Evolutionary conservation across 2,797 vertebrate genomes (phyloP).

Genomic region (Scyliorhinus canicula): DNA sequence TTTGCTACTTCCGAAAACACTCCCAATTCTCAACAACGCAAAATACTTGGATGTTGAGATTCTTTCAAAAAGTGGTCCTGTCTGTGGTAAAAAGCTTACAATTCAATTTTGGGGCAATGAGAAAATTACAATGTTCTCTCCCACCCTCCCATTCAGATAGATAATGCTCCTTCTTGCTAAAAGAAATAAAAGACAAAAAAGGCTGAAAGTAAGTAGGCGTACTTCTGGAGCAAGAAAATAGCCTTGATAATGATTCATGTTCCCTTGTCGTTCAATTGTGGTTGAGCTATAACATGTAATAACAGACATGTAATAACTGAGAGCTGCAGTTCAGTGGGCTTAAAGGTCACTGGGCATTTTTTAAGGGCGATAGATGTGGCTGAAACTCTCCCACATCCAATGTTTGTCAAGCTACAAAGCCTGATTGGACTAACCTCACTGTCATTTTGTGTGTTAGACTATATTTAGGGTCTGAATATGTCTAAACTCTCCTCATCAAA

Average conservation of each 20-base stretch:
- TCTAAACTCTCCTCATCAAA: background rate
- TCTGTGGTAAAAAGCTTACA: background rate
- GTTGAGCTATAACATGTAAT: slow-evolving; percentile 24
- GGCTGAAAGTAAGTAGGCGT: background rate
- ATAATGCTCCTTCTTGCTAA: background rate
- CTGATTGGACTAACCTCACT: background rate
- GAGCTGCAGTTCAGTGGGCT: slow-evolving; percentile 5
- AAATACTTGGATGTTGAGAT: background rate
- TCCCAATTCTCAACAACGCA: background rate
- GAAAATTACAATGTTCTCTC: background rate
- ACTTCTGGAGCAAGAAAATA: slow-evolving; percentile 3
- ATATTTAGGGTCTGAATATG: background rate
- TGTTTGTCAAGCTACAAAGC: background rate
- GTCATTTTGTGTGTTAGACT: background rate
- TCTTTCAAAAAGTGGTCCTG: background rate
- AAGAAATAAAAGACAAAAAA: background rate
- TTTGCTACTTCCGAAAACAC: background rate
- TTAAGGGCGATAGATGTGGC: slow-evolving; percentile 8
- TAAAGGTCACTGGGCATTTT: slow-evolving; percentile 23
- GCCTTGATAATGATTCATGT: slow-evolving; percentile 10
- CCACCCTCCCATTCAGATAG: background rate
- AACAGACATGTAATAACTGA: background rate
- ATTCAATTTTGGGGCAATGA: background rate
- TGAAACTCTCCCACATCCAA: slow-evolving; percentile 21
- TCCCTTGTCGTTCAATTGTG: slow-evolving; percentile 1